Percentiles rank a stretch among this genome's conserved stretches.
phyloP scores from a whole-genome alignment of 1,140 invertebrate genomes.

The Papilio polytes region DNA sequence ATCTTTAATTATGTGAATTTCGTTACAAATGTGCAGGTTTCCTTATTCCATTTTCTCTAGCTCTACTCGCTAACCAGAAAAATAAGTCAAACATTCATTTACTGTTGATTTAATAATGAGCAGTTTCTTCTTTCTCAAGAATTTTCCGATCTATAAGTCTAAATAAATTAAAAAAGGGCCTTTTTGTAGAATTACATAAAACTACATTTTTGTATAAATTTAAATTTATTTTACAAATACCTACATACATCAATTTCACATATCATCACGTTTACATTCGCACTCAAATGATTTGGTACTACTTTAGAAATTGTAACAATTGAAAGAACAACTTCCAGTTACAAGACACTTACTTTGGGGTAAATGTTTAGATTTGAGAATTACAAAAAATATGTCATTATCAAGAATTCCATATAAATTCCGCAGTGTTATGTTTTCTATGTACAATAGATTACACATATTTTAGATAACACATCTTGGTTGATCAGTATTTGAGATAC shows the following conservation, averaged over 20 bases:
- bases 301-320: conserved; percentile 15
- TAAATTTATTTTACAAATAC: conserved; percentile 44
- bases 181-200: neutral
- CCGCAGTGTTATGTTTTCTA: neutral
- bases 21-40: neutral
- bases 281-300: conserved; percentile 24
- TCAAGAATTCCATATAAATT: conserved; percentile 8
- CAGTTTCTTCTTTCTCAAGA: neutral
- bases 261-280: conserved; percentile 27
- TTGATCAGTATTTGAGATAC: neutral
- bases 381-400: conserved; percentile 34
- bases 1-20: neutral
- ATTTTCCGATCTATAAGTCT: neutral
- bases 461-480: neutral
- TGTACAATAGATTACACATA: neutral
- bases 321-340: conserved; percentile 13
- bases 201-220: conserved; percentile 17
- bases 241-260: conserved; percentile 38
- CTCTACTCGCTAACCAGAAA: too few species aligned
- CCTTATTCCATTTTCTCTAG: neutral
- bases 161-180: neutral
- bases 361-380: conserved; percentile 12
- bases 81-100: too few species aligned
- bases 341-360: neutral
- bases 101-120: too few species aligned